Evolutionary conservation across 1,140 invertebrate species (phyloP).

Genomic region (Polyergus mexicanus): DNA sequence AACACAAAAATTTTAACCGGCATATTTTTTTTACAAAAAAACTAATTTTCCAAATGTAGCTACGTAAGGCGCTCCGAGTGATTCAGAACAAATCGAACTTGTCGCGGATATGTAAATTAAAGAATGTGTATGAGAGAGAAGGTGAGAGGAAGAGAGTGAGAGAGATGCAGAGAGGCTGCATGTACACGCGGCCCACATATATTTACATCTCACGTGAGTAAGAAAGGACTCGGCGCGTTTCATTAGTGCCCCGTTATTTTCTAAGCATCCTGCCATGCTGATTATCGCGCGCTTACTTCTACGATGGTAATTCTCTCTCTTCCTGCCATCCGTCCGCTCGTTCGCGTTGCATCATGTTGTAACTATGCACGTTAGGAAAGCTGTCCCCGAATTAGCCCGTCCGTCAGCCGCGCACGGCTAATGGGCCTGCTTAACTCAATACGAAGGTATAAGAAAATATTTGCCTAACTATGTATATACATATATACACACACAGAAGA

Average conservation of each 20-base stretch:
- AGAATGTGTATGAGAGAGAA: neutral
- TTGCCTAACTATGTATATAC: neutral
- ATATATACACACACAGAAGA: neutral
- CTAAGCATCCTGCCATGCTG: constrained; percentile 62
- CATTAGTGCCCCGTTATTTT: constrained; percentile 76
- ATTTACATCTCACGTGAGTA: constrained; percentile 59
- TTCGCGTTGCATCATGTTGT: constrained; percentile 35
- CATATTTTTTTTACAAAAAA: no score
- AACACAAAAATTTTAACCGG: no score
- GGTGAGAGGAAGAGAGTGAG: neutral
- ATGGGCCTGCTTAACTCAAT: constrained; percentile 37
- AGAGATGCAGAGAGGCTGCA: neutral
- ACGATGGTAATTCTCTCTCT: constrained; percentile 58
- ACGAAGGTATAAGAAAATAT: constrained; percentile 31
- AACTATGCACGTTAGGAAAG: constrained; percentile 38
- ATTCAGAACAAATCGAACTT: constrained; percentile 53
- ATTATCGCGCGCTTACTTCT: constrained; percentile 67
- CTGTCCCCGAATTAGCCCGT: constrained; percentile 56
- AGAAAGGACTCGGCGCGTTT: constrained; percentile 65
- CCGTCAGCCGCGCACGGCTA: constrained; percentile 28
- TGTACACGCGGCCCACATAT: constrained; percentile 63
- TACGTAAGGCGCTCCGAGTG: constrained; percentile 38
- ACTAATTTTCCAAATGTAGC: neutral
- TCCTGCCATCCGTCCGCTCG: constrained; percentile 42
- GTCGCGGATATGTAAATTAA: constrained; percentile 42